phyloP scores from a whole-genome alignment of 2,888 invertebrate genomes.

The Protonemura montana region DNA sequence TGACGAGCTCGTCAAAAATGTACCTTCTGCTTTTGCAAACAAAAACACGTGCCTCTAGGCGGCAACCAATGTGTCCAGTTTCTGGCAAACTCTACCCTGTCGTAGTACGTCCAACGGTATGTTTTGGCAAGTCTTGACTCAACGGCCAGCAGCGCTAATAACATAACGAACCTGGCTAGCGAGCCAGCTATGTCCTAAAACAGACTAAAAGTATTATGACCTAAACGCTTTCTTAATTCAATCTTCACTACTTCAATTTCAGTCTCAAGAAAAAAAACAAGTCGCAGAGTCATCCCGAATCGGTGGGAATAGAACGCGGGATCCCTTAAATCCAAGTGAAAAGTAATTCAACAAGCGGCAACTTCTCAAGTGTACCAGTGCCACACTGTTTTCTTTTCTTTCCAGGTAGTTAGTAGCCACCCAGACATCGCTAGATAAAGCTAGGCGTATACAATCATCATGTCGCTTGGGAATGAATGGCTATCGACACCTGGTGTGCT shows the following conservation, averaged over 20 bases:
- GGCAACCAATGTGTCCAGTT: background rate
- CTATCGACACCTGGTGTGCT: background rate
- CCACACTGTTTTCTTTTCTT: background rate
- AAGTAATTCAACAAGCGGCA: background rate
- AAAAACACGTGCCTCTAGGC: background rate
- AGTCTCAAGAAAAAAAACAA: background rate
- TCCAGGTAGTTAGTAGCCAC: background rate
- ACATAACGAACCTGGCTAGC: background rate
- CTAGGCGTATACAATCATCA: background rate
- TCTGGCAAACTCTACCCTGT: background rate
- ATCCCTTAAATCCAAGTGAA: background rate
- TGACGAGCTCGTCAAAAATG: slow-evolving; percentile 2
- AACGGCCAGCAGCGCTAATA: background rate
- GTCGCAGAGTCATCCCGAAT: background rate
- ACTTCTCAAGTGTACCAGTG: background rate
- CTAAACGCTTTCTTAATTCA: background rate
- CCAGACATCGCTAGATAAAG: background rate
- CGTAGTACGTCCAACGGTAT: background rate
- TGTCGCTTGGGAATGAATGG: background rate
- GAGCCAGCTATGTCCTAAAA: background rate
- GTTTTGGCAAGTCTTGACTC: background rate
- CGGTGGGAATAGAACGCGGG: background rate
- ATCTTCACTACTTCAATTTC: slow-evolving; percentile 7
- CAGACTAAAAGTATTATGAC: background rate
- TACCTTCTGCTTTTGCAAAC: background rate